Percentiles rank a stretch among this genome's conserved stretches.
phyloP scores from a whole-genome alignment of 2,113 vertebrate species.

The Typhlomys cinereus region DNA sequence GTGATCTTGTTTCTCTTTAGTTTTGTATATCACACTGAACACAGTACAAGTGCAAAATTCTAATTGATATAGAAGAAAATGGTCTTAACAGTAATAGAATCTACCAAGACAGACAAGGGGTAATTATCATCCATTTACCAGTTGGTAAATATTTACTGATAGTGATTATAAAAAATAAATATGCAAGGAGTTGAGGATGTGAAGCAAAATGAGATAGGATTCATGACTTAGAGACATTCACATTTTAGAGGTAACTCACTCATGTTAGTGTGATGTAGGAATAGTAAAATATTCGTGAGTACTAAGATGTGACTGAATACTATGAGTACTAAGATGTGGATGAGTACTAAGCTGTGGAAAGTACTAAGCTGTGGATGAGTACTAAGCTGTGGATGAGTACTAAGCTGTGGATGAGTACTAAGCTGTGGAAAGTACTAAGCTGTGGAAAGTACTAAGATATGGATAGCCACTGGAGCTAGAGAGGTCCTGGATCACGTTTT shows the following conservation, averaged over 20 bases:
- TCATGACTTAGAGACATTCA: neutral
- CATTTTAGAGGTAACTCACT: neutral
- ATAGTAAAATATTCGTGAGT: neutral
- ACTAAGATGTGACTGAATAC: no score
- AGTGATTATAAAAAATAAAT: slow-evolving; percentile 32
- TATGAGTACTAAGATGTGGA: no score
- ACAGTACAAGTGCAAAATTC: neutral
- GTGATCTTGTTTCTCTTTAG: neutral
- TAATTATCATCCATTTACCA: slow-evolving; percentile 29
- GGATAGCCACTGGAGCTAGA: neutral
- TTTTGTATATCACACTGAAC: neutral
- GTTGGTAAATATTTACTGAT: slow-evolving; percentile 34
- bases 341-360: no score
- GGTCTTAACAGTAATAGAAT: neutral
- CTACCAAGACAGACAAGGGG: neutral
- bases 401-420: no score
- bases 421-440: no score
- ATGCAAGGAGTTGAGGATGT: neutral
- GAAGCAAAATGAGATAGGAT: neutral
- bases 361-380: neutral
- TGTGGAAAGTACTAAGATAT: neutral
- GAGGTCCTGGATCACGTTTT: neutral
- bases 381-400: no score
- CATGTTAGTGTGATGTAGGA: neutral
- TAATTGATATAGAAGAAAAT: neutral